A percentile compares a stretch with the other conserved stretches of the same genome.
Evolutionary conservation across 1,140 invertebrate species (phyloP).

Genomic region (Physella acuta): DNA sequence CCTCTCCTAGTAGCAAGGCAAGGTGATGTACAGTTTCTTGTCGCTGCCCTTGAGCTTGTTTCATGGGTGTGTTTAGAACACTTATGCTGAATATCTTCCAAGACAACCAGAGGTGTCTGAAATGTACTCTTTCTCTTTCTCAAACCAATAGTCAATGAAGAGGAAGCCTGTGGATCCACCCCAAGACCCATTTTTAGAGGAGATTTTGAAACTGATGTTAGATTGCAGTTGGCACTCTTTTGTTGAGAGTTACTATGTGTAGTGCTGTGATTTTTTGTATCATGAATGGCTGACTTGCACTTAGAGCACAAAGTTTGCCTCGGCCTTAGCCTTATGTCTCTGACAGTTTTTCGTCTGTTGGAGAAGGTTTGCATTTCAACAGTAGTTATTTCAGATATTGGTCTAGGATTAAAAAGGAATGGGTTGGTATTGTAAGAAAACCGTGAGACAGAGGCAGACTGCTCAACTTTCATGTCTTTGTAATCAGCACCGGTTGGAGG

Average conservation of each 20-base stretch:
- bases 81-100: conserved; percentile 26
- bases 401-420: conserved; percentile 19
- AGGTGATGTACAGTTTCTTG: neutral
- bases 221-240: neutral
- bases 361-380: conserved; percentile 23
- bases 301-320: conserved; percentile 20
- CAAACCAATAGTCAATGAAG: neutral
- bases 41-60: conserved; percentile 5
- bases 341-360: conserved; percentile 9
- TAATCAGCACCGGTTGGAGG: neutral
- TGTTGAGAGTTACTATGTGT: conserved; percentile 1
- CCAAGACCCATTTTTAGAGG: neutral
- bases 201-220: conserved; percentile 1
- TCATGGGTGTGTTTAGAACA: neutral
- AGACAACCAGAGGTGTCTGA: conserved; percentile 21
- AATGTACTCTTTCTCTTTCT: conserved; percentile 10
- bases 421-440: conserved; percentile 23
- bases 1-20: neutral
- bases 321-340: conserved; percentile 22
- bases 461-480: conserved; percentile 18
- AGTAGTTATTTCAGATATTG: conserved; percentile 9
- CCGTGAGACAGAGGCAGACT: conserved; percentile 6
- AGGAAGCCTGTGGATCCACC: neutral
- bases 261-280: neutral
- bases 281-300: conserved; percentile 22